A percentile compares a stretch with the other conserved stretches of the same genome.
Evolutionary conservation across 2,888 invertebrate genomes (phyloP).

Genomic region (Dryocosmus kuriphilus): DNA sequence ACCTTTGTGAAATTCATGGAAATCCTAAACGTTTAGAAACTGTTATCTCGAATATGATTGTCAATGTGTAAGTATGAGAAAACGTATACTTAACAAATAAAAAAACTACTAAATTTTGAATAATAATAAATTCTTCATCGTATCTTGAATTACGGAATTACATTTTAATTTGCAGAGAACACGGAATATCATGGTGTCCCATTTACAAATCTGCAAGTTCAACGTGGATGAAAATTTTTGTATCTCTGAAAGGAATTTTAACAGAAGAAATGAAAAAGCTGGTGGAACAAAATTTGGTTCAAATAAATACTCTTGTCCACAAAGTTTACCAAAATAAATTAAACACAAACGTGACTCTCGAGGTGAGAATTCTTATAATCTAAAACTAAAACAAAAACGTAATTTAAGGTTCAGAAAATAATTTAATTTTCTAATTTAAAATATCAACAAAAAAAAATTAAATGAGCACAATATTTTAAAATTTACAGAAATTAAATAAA

Average conservation of each 20-base stretch:
- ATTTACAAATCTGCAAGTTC: conserved; percentile 74
- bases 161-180: conserved; percentile 57
- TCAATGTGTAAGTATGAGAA: conserved; percentile 64
- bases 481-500: conserved; percentile 61
- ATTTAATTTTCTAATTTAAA: no score
- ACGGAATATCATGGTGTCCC: conserved; percentile 73
- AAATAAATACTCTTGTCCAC: conserved; percentile 67
- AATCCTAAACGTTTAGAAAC: conserved; percentile 48
- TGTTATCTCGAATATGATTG: conserved; percentile 62
- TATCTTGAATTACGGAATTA: not conserved
- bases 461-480: not conserved
- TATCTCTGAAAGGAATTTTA: conserved; percentile 55
- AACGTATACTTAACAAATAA: not conserved
- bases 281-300: conserved; percentile 58
- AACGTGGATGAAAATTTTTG: conserved; percentile 73
- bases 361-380: conserved; percentile 53
- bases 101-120: no score
- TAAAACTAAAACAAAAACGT: not conserved
- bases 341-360: conserved; percentile 56
- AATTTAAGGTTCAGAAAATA: not conserved
- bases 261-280: conserved; percentile 59
- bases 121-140: not conserved
- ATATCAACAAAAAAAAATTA: not conserved
- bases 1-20: conserved; percentile 52
- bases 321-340: conserved; percentile 64